Conservation (phyloP, 2,888 invertebrate genomes). For the Anarsia innoxiella region DNA sequence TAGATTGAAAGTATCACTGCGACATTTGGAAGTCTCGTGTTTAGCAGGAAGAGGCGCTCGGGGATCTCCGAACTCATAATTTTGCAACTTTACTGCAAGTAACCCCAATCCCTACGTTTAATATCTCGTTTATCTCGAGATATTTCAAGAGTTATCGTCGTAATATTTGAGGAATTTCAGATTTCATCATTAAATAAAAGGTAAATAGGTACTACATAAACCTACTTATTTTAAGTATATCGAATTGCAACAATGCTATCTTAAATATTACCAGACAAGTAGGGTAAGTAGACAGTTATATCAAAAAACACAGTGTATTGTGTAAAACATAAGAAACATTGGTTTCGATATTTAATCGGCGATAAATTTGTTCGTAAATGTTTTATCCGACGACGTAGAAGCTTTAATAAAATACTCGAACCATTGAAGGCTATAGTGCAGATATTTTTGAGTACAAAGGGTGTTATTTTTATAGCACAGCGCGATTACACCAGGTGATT, state of each 20-base stretch:
- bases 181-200: neutral
- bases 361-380: conserved; percentile 17
- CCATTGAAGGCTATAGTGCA: conserved; percentile 7
- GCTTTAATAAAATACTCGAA: conserved; percentile 25
- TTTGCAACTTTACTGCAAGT: conserved; percentile 23
- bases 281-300: neutral
- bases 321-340: neutral
- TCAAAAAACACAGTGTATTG: conserved; percentile 1
- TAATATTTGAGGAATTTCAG: conserved; percentile 11
- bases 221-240: no score
- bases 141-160: conserved; percentile 12
- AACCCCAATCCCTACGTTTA: conserved; percentile 21
- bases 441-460: neutral
- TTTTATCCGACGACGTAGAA: conserved; percentile 34
- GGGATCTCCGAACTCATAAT: conserved; percentile 19
- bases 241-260: no score
- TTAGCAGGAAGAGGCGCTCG: conserved; percentile 6
- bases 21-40: conserved; percentile 12
- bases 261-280: neutral
- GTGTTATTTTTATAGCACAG: conserved; percentile 1
- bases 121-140: conserved; percentile 15
- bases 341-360: conserved; percentile 2
- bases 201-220: no score
- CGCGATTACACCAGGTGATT: conserved; percentile 1
- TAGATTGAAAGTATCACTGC: conserved; percentile 3